Conservation (phyloP, 1,140 invertebrate genomes). For the Microplitis mediator region DNA sequence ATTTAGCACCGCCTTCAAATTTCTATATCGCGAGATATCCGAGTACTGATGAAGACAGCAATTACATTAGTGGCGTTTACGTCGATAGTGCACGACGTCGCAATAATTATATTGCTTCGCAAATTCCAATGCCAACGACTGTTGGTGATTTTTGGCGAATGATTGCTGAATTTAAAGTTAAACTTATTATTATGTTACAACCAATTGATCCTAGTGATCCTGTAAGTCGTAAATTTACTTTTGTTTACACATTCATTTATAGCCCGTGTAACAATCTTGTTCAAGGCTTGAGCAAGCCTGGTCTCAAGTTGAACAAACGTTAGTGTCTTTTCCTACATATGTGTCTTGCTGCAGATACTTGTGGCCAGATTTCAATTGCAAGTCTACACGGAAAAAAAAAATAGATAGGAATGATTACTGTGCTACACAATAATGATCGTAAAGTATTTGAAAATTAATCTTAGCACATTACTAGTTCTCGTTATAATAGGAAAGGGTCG, state of each 20-base stretch:
- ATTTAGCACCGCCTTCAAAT: slow-evolving; percentile 34
- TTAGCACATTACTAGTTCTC: too few relatives aligned
- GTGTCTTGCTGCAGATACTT: too few relatives aligned
- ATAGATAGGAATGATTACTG: too few relatives aligned
- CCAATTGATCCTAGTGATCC: slow-evolving; percentile 36
- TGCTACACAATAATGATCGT: too few relatives aligned
- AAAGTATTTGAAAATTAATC: too few relatives aligned
- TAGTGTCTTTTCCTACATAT: too few relatives aligned
- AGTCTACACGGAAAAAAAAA: too few relatives aligned
- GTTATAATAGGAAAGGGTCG: too few relatives aligned
- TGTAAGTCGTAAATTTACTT: slow-evolving; percentile 20
- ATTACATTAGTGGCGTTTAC: slow-evolving; percentile 43
- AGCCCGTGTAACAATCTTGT: too few relatives aligned
- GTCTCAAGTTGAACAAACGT: too few relatives aligned
- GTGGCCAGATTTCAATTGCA: too few relatives aligned
- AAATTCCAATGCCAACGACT: slow-evolving; percentile 86
- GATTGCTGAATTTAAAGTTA: slow-evolving; percentile 72
- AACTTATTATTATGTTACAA: slow-evolving; percentile 69
- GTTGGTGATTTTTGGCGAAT: slow-evolving; percentile 93
- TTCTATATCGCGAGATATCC: slow-evolving; percentile 43
- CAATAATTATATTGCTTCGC: slow-evolving; percentile 83
- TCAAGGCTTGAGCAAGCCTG: too few relatives aligned
- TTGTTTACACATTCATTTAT: background rate
- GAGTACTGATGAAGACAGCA: slow-evolving; percentile 41
- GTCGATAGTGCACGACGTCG: slow-evolving; percentile 59